Evolutionary conservation across 2,113 vertebrate species (phyloP), one percentile per base, ranked within the genome.

Genomic region (Upupa epops): DNA sequence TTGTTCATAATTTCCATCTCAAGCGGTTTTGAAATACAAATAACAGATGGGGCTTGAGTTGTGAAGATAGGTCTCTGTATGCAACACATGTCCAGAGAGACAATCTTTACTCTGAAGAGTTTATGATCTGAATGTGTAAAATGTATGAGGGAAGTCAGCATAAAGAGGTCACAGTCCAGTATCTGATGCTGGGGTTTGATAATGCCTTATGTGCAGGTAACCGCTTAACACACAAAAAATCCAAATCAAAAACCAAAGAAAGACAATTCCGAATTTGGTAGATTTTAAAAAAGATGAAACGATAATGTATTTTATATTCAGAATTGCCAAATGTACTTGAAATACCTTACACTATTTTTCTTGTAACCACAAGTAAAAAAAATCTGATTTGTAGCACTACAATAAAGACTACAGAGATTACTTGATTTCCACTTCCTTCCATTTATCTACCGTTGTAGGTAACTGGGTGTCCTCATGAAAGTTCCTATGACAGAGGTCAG

Each of bases 41-140:
- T 88, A 90, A 93, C 92, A 95, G 83, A 86, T 93, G 90, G 80
- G 17, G 17, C 40, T 88, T 55, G 29, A 46, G 87, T 21, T 56
- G 58, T 80, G n/a, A 34, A 34, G 74, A 69, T 63, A 70, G 37
- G 52, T 88, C 20, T 21, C 68, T 75, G 12, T 45, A 61, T 70
- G 60, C 37, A 76, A 59, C 19, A 29, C 80, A 46, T 65, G 64
- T 80, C 60, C 51, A 54, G 75, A 83, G 32, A 61, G 8, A 18
- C 36, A 34, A 13, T 58, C 42, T 58, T 74, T 76, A 70, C 64
- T 42, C 36, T 65, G 32, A 80, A 71, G 80, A 92, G 73, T 86
- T 86, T 73, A 6, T 51, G 32, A 46, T 55, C 26, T 72, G 49
- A 89, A 76, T 26, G 45, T 60, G 34, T 34, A 32, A 75, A 94